Evolutionary conservation across 2,113 vertebrate species (phyloP).

Genomic region (Neopipo cinnamomea): DNA sequence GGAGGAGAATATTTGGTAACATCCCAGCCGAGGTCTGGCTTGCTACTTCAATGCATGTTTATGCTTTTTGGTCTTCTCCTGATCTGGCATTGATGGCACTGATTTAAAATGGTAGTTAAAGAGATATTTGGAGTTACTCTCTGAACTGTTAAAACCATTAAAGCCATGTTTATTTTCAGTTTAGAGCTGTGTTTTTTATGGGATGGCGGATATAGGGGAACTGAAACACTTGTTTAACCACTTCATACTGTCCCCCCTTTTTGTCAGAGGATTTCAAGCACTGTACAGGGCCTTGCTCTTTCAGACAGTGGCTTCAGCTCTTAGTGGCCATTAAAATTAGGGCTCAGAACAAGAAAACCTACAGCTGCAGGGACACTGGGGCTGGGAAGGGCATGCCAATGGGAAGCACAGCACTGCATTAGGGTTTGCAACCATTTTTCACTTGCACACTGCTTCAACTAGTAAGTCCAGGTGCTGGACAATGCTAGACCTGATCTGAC

Average conservation of each 20-base stretch:
- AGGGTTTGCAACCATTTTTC: background rate
- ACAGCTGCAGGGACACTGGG: background rate
- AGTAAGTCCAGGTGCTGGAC: background rate
- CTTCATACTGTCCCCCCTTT: background rate
- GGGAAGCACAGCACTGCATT: background rate
- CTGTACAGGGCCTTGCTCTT: background rate
- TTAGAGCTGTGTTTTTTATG: background rate
- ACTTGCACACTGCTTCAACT: background rate
- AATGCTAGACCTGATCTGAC: background rate
- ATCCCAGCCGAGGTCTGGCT: background rate
- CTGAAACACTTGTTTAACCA: background rate
- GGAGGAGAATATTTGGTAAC: background rate
- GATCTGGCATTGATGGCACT: background rate
- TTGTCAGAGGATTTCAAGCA: background rate
- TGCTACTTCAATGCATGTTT: conserved; percentile 31
- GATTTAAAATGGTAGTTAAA: background rate
- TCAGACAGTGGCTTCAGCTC: background rate
- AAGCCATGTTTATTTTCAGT: conserved; percentile 45
- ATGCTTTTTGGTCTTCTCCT: background rate
- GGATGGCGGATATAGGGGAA: background rate
- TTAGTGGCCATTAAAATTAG: background rate
- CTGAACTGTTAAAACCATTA: conserved; percentile 12
- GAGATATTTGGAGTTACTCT: background rate
- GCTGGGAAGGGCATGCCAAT: background rate
- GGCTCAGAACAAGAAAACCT: background rate